Conservation (phyloP, 2,888 invertebrate genomes). For the Gonocerus acuteangulatus region DNA sequence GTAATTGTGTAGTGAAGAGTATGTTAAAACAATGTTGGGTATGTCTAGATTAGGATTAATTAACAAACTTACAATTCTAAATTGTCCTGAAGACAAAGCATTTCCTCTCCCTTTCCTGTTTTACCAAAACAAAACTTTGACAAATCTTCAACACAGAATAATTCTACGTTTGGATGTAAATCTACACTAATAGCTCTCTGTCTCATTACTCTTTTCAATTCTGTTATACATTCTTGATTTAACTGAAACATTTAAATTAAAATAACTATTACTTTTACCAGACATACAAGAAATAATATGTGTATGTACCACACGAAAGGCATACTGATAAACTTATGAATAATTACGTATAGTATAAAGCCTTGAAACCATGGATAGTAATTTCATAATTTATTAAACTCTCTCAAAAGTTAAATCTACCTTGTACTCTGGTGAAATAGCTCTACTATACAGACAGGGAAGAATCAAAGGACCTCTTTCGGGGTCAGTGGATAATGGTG, state of each 20-base stretch:
- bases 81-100: conserved; percentile 83
- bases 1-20: too few relatives aligned
- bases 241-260: conserved; percentile 43
- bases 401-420: too few relatives aligned
- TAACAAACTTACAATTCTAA: conserved; percentile 53
- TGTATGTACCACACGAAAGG: too few relatives aligned
- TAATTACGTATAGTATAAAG: too few relatives aligned
- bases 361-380: too few relatives aligned
- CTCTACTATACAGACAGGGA: conserved; percentile 76
- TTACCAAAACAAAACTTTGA: conserved; percentile 74
- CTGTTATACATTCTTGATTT: conserved; percentile 52
- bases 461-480: conserved; percentile 76
- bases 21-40: too few relatives aligned
- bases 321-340: too few relatives aligned
- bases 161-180: conserved; percentile 88
- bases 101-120: conserved; percentile 80
- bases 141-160: conserved; percentile 78
- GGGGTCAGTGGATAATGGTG: conserved; percentile 57
- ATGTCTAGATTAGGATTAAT: too few relatives aligned
- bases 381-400: too few relatives aligned
- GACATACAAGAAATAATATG: too few relatives aligned
- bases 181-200: conserved; percentile 88
- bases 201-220: conserved; percentile 85
- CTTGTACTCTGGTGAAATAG: conserved; percentile 37
- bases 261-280: too few relatives aligned